Conservation (phyloP, 2,888 invertebrate species). For the Antheraea yamamai region DNA sequence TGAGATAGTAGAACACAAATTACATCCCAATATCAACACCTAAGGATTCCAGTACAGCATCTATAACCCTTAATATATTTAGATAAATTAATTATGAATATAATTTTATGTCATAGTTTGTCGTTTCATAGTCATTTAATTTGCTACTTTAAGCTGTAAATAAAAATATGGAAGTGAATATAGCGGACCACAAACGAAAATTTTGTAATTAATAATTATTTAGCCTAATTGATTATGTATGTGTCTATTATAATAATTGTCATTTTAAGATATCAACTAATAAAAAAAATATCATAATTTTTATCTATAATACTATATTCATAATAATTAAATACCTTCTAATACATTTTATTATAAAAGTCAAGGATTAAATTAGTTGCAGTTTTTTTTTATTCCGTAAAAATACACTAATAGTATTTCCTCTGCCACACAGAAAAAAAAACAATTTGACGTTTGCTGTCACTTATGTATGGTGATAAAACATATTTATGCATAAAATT, state of each 20-base stretch:
- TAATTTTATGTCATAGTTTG: neutral
- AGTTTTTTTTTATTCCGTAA: neutral
- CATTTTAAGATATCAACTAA: constrained; percentile 5
- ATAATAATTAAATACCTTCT: neutral
- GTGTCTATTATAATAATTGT: constrained; percentile 21
- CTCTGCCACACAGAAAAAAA: neutral
- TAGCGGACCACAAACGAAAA: constrained; percentile 57
- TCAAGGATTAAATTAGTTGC: neutral
- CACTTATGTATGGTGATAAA: neutral
- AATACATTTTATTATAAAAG: neutral
- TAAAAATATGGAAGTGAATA: constrained; percentile 51
- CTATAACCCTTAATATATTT: neutral
- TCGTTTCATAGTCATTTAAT: constrained; percentile 17
- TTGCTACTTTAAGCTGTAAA: constrained; percentile 38
- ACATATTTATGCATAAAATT: neutral
- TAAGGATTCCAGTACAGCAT: neutral
- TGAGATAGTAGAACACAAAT: neutral
- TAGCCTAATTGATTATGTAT: constrained; percentile 32
- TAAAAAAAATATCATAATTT: constrained; percentile 5
- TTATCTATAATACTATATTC: neutral
- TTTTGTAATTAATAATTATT: constrained; percentile 41
- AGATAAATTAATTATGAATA: neutral
- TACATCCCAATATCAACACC: neutral
- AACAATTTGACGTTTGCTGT: neutral
- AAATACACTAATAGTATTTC: neutral